These are phyloP conservation scores for Scaptomyza polygonia DNA, from an alignment of 2,888 invertebrate genomes.

Conservation along the genomic window DNA sequence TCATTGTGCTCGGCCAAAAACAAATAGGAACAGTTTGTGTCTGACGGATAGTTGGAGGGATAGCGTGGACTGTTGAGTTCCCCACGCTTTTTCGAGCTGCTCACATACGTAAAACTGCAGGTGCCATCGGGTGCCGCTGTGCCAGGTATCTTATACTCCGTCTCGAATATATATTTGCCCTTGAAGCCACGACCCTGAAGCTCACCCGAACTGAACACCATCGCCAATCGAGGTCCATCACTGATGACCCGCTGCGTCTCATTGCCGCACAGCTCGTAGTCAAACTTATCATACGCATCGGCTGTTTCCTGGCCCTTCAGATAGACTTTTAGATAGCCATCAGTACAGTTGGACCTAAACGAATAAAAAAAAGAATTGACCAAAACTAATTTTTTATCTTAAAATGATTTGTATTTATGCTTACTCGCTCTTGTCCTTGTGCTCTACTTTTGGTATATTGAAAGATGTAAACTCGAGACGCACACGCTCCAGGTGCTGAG, in stretches of 20 bases:
- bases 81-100: constrained; percentile 93
- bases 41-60: constrained; percentile 98
- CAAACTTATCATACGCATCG: constrained; percentile 96
- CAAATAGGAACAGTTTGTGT: constrained; percentile 96
- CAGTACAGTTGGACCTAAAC: constrained; percentile 89
- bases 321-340: constrained; percentile 95
- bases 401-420: constrained; percentile 81
- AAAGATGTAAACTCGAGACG: constrained; percentile 94
- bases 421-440: constrained; percentile 91
- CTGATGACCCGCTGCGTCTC: constrained; percentile 93
- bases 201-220: constrained; percentile 97
- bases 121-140: constrained; percentile 96
- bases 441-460: constrained; percentile 92
- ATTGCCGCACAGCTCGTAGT: constrained; percentile 95
- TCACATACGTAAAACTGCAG: constrained; percentile 96
- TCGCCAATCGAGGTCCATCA: constrained; percentile 95
- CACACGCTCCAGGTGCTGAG: constrained; percentile 97
- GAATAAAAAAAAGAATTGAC: too few relatives aligned
- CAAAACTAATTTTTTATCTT: background rate
- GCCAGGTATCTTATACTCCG: constrained; percentile 97
- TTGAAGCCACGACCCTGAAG: constrained; percentile 96
- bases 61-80: constrained; percentile 98
- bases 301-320: constrained; percentile 96
- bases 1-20: constrained; percentile 94
- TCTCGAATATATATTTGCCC: constrained; percentile 85